phyloP scores from a whole-genome alignment of 2,888 invertebrate species.

The Oxystoma pomonae region DNA sequence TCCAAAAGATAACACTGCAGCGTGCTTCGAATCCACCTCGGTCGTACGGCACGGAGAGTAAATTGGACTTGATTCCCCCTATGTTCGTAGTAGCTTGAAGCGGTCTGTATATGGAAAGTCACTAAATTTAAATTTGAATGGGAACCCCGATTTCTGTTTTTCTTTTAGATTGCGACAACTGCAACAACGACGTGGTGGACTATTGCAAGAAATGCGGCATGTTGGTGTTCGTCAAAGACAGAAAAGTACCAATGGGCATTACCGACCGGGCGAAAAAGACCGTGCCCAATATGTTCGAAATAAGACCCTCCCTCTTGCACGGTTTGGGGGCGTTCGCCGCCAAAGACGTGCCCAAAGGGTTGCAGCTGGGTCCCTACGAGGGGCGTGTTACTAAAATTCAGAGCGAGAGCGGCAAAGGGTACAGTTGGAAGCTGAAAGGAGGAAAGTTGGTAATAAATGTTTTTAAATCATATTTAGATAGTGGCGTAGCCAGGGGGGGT shows the following conservation, averaged over 20 bases:
- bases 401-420: slow-evolving; percentile 22
- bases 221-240: slow-evolving; percentile 22
- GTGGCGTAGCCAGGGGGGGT: too few relatives aligned
- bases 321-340: slow-evolving; percentile 32
- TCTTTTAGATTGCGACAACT: slow-evolving; percentile 28
- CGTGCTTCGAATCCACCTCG: too few relatives aligned
- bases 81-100: too few relatives aligned
- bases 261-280: slow-evolving; percentile 30
- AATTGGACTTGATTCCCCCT: too few relatives aligned
- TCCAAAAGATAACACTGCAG: too few relatives aligned
- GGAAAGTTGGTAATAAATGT: slow-evolving; percentile 26
- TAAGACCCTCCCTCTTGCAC: slow-evolving; percentile 27
- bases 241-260: slow-evolving; percentile 21
- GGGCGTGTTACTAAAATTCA: slow-evolving; percentile 23
- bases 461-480: too few relatives aligned
- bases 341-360: slow-evolving; percentile 23
- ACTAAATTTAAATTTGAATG: background rate
- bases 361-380: slow-evolving; percentile 33
- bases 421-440: slow-evolving; percentile 29
- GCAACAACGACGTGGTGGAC: slow-evolving; percentile 26
- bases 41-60: too few relatives aligned
- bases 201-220: slow-evolving; percentile 28
- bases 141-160: background rate
- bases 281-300: slow-evolving; percentile 25
- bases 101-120: too few relatives aligned